phyloP scores from a whole-genome alignment of 2,113 vertebrate species.

The Melanostigma gelatinosum region DNA sequence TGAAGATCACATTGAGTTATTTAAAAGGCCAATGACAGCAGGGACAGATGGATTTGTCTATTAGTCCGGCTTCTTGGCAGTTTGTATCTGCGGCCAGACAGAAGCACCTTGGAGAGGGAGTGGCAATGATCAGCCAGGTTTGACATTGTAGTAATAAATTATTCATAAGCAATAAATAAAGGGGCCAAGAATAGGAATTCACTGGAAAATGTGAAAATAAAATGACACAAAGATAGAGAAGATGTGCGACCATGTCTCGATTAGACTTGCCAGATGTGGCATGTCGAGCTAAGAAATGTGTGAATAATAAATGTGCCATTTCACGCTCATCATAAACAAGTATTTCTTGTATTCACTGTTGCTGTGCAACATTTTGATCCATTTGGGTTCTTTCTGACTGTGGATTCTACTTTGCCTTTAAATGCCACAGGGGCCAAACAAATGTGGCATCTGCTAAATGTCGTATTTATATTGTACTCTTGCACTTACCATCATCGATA shows the following conservation, averaged over 20 bases:
- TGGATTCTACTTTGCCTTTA: not conserved
- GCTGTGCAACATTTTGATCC: not conserved
- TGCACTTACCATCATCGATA: constrained; percentile 79
- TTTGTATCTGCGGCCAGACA: not conserved
- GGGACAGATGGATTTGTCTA: not conserved
- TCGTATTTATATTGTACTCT: not conserved
- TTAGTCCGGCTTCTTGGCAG: not conserved
- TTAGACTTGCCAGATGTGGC: not conserved
- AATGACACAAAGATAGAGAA: not conserved
- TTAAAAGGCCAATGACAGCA: not conserved
- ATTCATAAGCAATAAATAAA: not conserved
- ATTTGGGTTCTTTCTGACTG: not conserved
- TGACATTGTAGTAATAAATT: not conserved
- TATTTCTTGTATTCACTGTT: not conserved
- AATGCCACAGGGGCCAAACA: not conserved
- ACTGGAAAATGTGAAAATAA: not conserved
- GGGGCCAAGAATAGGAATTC: not conserved
- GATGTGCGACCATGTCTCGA: not conserved
- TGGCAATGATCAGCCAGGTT: not conserved
- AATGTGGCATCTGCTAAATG: not conserved
- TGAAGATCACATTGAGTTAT: not conserved
- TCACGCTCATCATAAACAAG: not conserved
- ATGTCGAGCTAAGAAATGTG: not conserved
- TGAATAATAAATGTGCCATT: not conserved
- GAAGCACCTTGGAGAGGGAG: not conserved